Evolutionary conservation across 2,888 invertebrate species (phyloP).

Genomic region (Trichogramma dendrolimi): DNA sequence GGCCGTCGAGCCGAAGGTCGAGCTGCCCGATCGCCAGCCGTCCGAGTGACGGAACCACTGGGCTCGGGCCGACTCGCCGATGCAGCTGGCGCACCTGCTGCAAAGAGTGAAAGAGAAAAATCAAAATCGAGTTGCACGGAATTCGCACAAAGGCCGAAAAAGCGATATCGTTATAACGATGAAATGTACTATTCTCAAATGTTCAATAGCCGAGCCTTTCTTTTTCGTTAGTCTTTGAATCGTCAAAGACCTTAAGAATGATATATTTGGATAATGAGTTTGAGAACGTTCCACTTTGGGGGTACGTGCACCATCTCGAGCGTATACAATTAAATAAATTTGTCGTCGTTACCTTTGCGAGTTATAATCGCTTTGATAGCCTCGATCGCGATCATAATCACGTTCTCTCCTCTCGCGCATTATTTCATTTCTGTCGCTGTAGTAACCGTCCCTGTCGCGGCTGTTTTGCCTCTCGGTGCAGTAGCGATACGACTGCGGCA

Average conservation of each 20-base stretch:
- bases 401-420: slow-evolving; percentile 69
- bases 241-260: no score
- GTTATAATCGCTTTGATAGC: slow-evolving; percentile 78
- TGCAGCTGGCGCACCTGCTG: slow-evolving; percentile 73
- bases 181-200: no score
- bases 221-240: no score
- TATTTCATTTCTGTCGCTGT: slow-evolving; percentile 83
- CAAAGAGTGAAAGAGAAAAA: slow-evolving; percentile 26
- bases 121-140: neutral
- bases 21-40: slow-evolving; percentile 77
- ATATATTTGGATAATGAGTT: no score
- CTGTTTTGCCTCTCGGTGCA: slow-evolving; percentile 58
- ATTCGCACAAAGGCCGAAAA: no score
- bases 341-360: slow-evolving; percentile 46
- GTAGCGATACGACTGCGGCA: slow-evolving; percentile 74
- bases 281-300: no score
- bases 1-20: slow-evolving; percentile 62
- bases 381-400: slow-evolving; percentile 63
- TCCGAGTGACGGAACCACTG: slow-evolving; percentile 89
- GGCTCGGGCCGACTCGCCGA: slow-evolving; percentile 83
- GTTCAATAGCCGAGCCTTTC: no score
- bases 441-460: slow-evolving; percentile 78
- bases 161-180: no score
- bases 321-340: no score
- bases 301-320: no score